Conservation (phyloP, 2,888 invertebrate species). For the Synanthedon tipuliformis region DNA sequence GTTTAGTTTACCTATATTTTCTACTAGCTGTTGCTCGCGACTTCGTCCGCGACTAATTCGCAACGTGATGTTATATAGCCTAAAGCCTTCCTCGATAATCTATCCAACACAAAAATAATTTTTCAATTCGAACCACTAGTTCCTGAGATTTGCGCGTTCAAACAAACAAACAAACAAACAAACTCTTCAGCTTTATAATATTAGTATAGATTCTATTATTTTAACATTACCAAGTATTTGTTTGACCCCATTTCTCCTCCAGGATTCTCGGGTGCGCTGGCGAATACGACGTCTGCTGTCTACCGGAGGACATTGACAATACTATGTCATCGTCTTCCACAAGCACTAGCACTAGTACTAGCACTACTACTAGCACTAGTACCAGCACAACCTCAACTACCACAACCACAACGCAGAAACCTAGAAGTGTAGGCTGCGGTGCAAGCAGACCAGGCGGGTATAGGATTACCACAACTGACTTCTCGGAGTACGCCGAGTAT, state of each 20-base stretch:
- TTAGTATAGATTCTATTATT: too few species aligned
- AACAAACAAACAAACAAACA: too few species aligned
- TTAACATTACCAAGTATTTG: too few species aligned
- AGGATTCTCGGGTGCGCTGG: neutral
- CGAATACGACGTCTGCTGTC: neutral
- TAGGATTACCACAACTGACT: neutral
- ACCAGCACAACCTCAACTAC: neutral
- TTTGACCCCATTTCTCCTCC: neutral
- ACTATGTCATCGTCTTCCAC: neutral
- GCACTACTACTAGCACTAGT: neutral
- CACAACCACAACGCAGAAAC: neutral
- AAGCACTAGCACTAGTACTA: neutral
- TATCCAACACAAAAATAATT: too few species aligned
- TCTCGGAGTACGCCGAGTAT: constrained; percentile 66
- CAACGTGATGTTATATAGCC: too few species aligned
- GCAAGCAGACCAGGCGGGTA: neutral
- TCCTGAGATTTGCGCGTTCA: too few species aligned
- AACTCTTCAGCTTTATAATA: too few species aligned
- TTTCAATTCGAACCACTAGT: too few species aligned
- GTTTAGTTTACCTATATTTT: too few species aligned
- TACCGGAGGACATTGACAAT: neutral
- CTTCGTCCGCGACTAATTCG: too few species aligned
- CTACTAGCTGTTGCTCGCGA: too few species aligned
- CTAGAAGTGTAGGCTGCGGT: neutral
- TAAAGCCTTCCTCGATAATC: too few species aligned